These are phyloP conservation scores for Parascotia fuliginaria DNA, from an alignment of 2,888 invertebrate genomes.

Conservation along the genomic window DNA sequence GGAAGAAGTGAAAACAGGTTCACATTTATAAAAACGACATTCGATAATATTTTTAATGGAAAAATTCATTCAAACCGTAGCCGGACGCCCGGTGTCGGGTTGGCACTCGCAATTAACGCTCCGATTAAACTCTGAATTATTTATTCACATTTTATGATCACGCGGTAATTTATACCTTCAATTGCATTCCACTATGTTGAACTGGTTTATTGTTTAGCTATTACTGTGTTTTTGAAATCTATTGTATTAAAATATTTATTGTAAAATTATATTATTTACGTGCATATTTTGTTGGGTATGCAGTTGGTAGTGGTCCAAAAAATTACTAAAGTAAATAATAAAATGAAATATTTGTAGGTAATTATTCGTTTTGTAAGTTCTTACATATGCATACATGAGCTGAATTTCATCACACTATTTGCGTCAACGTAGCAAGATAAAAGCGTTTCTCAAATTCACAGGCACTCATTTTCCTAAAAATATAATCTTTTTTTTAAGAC, in stretches of 20 bases:
- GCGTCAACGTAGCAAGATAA: too few relatives aligned
- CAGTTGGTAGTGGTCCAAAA: neutral
- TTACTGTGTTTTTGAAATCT: constrained; percentile 20
- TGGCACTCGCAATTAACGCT: constrained; percentile 57
- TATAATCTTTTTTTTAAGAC: too few relatives aligned
- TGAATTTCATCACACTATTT: too few relatives aligned
- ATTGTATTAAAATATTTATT: constrained; percentile 23
- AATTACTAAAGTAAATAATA: too few relatives aligned
- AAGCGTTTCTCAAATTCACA: too few relatives aligned
- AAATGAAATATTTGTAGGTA: too few relatives aligned
- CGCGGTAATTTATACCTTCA: constrained; percentile 38
- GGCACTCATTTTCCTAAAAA: too few relatives aligned
- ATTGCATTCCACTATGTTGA: constrained; percentile 29
- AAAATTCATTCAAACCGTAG: constrained; percentile 46
- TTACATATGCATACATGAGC: too few relatives aligned
- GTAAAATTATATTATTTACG: constrained; percentile 5
- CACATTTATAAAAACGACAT: constrained; percentile 60
- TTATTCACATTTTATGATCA: constrained; percentile 59
- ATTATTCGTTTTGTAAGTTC: too few relatives aligned
- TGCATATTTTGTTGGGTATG: constrained; percentile 16
- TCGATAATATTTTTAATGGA: constrained; percentile 58
- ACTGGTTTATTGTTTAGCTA: constrained; percentile 32
- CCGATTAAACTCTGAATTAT: constrained; percentile 65
- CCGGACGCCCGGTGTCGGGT: constrained; percentile 17
- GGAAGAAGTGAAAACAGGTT: constrained; percentile 54